These are phyloP conservation scores for Pseudopodoces humilis DNA, from an alignment of 2,113 vertebrate genomes.

Conservation along the genomic window DNA sequence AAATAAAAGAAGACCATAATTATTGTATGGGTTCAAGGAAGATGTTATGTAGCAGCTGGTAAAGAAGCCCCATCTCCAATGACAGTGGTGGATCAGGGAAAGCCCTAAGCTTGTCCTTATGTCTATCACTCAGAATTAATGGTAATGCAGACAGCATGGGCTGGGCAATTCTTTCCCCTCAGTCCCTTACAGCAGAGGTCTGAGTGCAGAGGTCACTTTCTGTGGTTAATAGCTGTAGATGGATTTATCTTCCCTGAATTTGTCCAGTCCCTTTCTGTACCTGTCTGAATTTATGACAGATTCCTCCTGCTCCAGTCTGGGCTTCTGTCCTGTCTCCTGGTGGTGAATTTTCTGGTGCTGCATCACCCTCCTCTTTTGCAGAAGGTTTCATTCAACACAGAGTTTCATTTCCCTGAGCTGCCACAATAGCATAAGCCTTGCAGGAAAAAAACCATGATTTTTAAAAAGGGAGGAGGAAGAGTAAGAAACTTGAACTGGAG, in stretches of 20 bases:
- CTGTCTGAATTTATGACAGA: background rate
- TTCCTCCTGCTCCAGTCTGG: background rate
- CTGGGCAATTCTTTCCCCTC: background rate
- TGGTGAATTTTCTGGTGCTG: background rate
- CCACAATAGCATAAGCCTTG: background rate
- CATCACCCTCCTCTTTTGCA: background rate
- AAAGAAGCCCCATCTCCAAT: background rate
- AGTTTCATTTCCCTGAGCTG: background rate
- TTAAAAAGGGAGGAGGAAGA: background rate
- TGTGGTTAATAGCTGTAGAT: background rate
- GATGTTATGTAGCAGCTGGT: background rate
- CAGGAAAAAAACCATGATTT: background rate
- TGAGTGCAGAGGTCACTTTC: background rate
- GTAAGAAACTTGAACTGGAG: background rate
- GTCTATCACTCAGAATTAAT: background rate
- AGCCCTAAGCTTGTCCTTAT: background rate
- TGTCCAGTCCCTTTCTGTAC: background rate
- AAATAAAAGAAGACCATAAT: background rate
- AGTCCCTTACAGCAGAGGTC: background rate
- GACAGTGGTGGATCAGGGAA: background rate
- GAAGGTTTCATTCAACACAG: background rate
- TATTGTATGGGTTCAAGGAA: background rate
- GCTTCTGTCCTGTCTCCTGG: background rate
- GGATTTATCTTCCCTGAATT: background rate
- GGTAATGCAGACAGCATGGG: background rate